phyloP scores from a whole-genome alignment of 2,888 invertebrate genomes.

The Agrilus mali region DNA sequence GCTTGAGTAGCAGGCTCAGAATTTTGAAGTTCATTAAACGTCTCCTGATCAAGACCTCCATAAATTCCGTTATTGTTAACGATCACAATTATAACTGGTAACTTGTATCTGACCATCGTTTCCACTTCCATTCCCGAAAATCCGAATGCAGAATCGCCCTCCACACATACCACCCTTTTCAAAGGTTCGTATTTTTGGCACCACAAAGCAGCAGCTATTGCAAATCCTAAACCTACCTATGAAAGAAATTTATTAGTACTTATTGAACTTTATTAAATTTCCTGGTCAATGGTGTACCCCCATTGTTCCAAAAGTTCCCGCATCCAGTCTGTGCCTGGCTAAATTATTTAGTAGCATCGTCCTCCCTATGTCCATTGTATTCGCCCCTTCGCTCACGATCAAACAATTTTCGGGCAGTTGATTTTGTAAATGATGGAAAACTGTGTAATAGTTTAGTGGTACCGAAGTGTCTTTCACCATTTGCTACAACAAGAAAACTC shows the following conservation, averaged over 20 bases:
- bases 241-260: background rate
- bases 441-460: constrained; percentile 90
- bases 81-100: constrained; percentile 81
- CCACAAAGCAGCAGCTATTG: constrained; percentile 82
- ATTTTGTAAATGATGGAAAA: constrained; percentile 71
- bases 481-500: constrained; percentile 31
- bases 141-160: constrained; percentile 96
- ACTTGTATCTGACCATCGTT: constrained; percentile 86
- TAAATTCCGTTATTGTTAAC: constrained; percentile 96
- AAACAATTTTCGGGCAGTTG: constrained; percentile 69
- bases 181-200: constrained; percentile 68
- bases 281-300: constrained; percentile 46
- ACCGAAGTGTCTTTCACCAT: constrained; percentile 56
- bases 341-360: constrained; percentile 72
- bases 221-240: constrained; percentile 77
- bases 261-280: background rate
- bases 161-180: constrained; percentile 83
- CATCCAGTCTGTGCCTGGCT: constrained; percentile 83
- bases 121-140: constrained; percentile 98
- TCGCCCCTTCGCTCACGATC: constrained; percentile 94
- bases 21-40: constrained; percentile 55
- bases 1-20: constrained; percentile 60
- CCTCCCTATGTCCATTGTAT: constrained; percentile 97
- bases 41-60: constrained; percentile 68
- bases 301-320: constrained; percentile 96